Percentiles rank a stretch among this genome's conserved stretches.
Evolutionary conservation across 1,140 invertebrate genomes (phyloP).

Genomic region (Nylanderia fulva): DNA sequence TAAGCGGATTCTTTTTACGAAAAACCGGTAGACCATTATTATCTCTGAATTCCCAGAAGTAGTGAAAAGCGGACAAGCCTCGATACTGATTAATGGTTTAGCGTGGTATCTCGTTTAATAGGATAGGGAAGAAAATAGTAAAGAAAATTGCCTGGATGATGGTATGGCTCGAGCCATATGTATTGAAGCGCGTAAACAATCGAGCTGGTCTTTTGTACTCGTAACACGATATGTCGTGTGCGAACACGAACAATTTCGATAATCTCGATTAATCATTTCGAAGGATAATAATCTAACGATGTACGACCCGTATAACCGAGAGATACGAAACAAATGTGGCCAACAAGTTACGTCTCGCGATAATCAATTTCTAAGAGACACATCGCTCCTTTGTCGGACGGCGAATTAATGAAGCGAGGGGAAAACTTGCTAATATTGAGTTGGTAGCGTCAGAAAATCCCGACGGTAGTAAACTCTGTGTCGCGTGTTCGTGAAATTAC

Average conservation of each 20-base stretch:
- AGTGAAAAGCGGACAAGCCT: background rate
- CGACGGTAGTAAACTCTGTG: slow-evolving; percentile 39
- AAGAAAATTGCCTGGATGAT: slow-evolving; percentile 42
- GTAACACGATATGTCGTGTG: background rate
- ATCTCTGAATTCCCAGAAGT: background rate
- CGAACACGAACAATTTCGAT: slow-evolving; percentile 16
- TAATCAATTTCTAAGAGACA: slow-evolving; percentile 38
- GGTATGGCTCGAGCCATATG: background rate
- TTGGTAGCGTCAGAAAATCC: slow-evolving; percentile 19
- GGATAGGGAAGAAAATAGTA: background rate
- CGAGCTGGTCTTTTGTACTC: slow-evolving; percentile 18
- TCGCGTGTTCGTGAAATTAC: slow-evolving; percentile 45
- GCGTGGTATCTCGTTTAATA: slow-evolving; percentile 38
- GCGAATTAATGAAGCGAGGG: slow-evolving; percentile 45
- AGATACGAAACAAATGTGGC: slow-evolving; percentile 15
- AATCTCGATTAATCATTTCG: slow-evolving; percentile 48
- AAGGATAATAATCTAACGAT: slow-evolving; percentile 11
- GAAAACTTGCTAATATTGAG: slow-evolving; percentile 41
- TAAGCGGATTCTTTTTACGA: slow-evolving; percentile 42
- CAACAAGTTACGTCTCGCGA: background rate
- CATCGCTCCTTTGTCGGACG: slow-evolving; percentile 34
- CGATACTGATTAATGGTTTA: slow-evolving; percentile 70
- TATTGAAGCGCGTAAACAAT: slow-evolving; percentile 37
- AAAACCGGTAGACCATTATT: background rate
- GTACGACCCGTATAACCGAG: background rate